These are phyloP conservation scores for Centroberyx gerrardi DNA, from an alignment of 2,797 vertebrate genomes.

Conservation along the genomic window DNA sequence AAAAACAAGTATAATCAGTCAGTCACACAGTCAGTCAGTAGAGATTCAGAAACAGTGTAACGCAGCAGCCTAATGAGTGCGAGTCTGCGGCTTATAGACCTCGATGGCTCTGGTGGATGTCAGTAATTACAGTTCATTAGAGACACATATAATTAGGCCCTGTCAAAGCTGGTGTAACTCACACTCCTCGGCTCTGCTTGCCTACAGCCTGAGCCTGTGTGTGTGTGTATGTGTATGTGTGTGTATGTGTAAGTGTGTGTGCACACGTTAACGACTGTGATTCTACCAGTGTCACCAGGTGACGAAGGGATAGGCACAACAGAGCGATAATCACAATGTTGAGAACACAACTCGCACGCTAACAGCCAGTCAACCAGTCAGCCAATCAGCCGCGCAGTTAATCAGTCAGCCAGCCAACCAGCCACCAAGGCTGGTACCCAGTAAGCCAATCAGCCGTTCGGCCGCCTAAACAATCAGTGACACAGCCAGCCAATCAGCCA, in stretches of 20 bases:
- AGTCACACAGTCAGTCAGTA: constrained; percentile 52
- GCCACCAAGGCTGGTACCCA: background rate
- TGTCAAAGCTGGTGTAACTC: constrained; percentile 82
- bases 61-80: constrained; percentile 80
- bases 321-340: constrained; percentile 53
- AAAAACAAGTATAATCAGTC: constrained; percentile 52
- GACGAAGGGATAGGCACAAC: constrained; percentile 40
- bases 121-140: constrained; percentile 89
- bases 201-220: constrained; percentile 58
- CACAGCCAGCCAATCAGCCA: background rate
- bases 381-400: too few relatives aligned
- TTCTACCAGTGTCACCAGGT: constrained; percentile 58
- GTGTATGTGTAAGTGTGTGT: constrained; percentile 29
- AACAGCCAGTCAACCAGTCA: constrained; percentile 17
- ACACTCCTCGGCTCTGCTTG: constrained; percentile 68
- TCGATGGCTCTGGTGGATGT: constrained; percentile 77
- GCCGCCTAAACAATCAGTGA: background rate
- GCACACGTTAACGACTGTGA: constrained; percentile 59
- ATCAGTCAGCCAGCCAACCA: background rate
- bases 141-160: constrained; percentile 84
- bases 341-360: constrained; percentile 23
- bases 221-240: constrained; percentile 42
- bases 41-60: constrained; percentile 58
- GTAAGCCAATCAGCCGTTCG: background rate
- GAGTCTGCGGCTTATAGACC: constrained; percentile 79